Evolutionary conservation across 2,888 invertebrate species (phyloP), one percentile per base, ranked within the genome.

Genomic region (Malthinus seriepunctatus): DNA sequence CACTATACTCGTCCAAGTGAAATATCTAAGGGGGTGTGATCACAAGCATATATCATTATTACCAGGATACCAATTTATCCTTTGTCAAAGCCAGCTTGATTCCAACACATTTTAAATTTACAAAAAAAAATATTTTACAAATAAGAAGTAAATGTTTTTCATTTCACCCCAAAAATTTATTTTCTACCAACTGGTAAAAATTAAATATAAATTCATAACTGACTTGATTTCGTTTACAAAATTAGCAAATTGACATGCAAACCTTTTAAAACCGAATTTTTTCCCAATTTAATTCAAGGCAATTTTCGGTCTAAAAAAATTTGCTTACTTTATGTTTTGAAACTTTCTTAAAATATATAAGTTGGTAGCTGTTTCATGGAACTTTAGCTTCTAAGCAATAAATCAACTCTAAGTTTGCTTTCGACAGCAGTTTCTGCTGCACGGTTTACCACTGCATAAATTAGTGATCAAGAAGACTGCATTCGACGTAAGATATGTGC

Each of bases 21-120:
- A 65, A 67, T 67, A 65, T 65, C 63, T 60, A 56, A 63, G 62
- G 57, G 65, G 65, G 61, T 64, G 62, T 65, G 67, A 63, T 63
- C 64, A 60, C 51, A 50, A 52, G 63, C 64, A 64, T 69, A 69
- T 67, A 67, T 69, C 67, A 69, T 69, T 69, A 69, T 69, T 69
- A 69, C 64, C 60, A 61, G 62, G 59, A 65, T 61, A 62, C 64
- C 66, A 63, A 65, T 68, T 66, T 69, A 65, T 66, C 67, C 63
- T 58, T 54, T 65, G 67, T 68, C 67, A 52, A 50, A 58, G 48
- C 60, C 65, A 66, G 59, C 49, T 55, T 49, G 54, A 60, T 58
- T 54, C 51, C 51, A 51, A 60, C 56, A 60, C 49, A 49, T 48
- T 60, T 56, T 51, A 56, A 42, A 42, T 51, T 56, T 53, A 42